Evolutionary conservation across 2,888 invertebrate genomes (phyloP), one percentile per base, ranked within the genome.

Genomic region (Spodoptera picta): DNA sequence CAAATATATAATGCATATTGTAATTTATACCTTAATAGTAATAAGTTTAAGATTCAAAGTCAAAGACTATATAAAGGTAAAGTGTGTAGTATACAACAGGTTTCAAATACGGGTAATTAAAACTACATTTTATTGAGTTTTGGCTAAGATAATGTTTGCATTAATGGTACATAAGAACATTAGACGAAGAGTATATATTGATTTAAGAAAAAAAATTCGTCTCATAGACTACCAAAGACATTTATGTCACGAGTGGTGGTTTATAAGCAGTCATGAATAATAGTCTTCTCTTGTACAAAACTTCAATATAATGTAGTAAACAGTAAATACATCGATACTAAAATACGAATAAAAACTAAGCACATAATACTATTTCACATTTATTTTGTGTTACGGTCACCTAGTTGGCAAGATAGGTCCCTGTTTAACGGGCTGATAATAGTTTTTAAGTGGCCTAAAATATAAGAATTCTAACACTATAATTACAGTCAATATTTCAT

Each of bases 51-150:
- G 4, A 52, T 43, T 2, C 24, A 43, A 19, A 41, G 5, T 27
- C 9, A 49, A 66, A 12, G 7, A 27, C 47, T 24, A 43, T 24
- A 27, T n/a, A 10, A 31, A 12, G 19, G 1, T 19, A 19, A 1
- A 2, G 19, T 19, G 1, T 2, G 2, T 19, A 19, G 19, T 19
- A 19, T 19, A 19, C 19, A 12, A 41, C n/a, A n/a, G 44, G 24
- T 48, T 58, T 74, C 23, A 60, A 75, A 68, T 63, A 75, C 75
- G 75, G 71, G 71, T 55, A 6, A 41, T 57, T 23, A 48, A 52
- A 71, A 74, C 60, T 67, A 70, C 65, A 67, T 67, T 53, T 63
- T 55, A 67, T 43, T 45, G 2, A 52, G 14, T 45, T 19, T 27
- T 10, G n/a, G 45, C 6, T 46, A n/a, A 36, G 36, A 2, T 36